Evolutionary conservation across 2,113 vertebrate species (phyloP), one percentile per base, ranked within the genome.

Genomic region (Cyprinodon variegatus): DNA sequence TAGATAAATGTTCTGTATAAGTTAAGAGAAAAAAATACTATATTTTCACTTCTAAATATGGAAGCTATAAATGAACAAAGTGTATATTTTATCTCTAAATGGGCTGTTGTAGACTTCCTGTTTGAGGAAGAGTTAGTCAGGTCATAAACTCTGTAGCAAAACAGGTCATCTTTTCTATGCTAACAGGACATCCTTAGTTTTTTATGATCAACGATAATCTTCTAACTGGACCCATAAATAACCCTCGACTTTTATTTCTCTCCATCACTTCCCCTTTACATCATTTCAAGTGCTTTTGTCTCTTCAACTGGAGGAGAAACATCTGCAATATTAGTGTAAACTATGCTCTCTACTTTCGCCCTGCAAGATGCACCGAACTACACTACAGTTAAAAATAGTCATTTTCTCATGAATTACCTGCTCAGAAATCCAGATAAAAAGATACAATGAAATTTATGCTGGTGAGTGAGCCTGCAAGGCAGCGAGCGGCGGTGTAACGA

Each of bases 381-480:
- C 50, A 29, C 29, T 29, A 29, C 29, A 29, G 29, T 29, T 29
- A 20, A 3, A 11, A 10, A 2, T 9, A 20, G 20, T 41, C 5
- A 6, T 41, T 41, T 41, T 41, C 41, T 41, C 4, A 41, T 41
- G 41, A 41, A 41, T 41, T 9, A 41, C 9, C 41, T 41, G 41
- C 5, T 41, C 4, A 4, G n/a, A 57, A 57, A 57, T 43, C 40
- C 68, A 64, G 65, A 7, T 15, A 78, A 74, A 72, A 68, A 10
- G 29, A 65, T 20, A 11, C 0, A 7, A 73, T 29, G 38, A 74
- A 74, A 78, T 57, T 20, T 22, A 11, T 76, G 40, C 43, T 72
- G 74, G 70, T 76, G 61, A 53, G 40, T 71, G 43, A 68, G 20
- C 59, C 43, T 60, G 61, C 38, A 72, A 13, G 38, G 65, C 46